These are phyloP conservation scores for Tachypleus tridentatus DNA, from an alignment of 1,140 invertebrate genomes.

Conservation along the genomic window DNA sequence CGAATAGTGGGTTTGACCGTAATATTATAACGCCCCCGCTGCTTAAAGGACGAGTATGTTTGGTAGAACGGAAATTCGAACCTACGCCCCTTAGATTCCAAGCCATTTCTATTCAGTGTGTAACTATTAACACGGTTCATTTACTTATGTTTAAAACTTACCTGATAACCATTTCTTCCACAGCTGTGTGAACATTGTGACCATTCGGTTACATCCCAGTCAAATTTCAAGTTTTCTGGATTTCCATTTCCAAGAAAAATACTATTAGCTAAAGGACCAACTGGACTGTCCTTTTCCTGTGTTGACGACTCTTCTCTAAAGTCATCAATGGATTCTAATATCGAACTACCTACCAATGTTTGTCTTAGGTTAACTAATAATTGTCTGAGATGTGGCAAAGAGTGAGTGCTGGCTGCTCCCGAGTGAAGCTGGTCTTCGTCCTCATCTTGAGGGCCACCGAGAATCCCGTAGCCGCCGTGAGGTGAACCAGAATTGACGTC, in stretches of 20 bases:
- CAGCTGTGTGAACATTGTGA: constrained; percentile 74
- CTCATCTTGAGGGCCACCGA: not conserved
- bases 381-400: constrained; percentile 11
- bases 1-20: not conserved
- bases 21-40: not conserved
- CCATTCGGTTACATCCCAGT: constrained; percentile 69
- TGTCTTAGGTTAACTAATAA: constrained; percentile 8
- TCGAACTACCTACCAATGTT: no score
- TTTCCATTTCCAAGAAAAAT: not conserved
- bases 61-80: not conserved
- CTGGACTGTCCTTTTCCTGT: no score
- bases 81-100: not conserved
- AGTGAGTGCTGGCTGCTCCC: constrained; percentile 12
- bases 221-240: constrained; percentile 36
- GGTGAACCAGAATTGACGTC: constrained; percentile 15
- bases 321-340: no score
- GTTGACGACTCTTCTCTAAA: no score
- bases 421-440: constrained; percentile 5
- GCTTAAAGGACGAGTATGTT: not conserved
- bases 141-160: constrained; percentile 27
- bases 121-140: not conserved
- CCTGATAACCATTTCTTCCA: constrained; percentile 57
- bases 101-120: constrained; percentile 1
- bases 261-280: no score
- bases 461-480: not conserved